Base-by-base conservation (phyloP, 2,888 invertebrate species). In the Trachelus iudaicus region DNA sequence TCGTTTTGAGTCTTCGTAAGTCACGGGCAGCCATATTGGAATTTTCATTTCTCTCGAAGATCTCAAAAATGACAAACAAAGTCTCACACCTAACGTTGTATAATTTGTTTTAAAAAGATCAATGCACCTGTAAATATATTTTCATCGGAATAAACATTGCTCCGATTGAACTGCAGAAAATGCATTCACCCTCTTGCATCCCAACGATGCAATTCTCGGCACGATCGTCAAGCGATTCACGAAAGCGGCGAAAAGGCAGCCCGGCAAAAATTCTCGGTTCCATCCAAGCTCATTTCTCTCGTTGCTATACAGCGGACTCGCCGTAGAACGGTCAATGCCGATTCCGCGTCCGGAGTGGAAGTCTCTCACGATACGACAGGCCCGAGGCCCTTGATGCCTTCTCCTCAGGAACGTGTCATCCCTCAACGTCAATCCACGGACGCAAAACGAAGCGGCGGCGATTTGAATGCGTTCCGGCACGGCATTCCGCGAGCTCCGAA, bases 361-460 rank as follows among this genome's bases (percentile, higher is more conserved):
- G 83, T 85, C 85, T 85, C 85, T 85, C 85, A 87, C 84, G 87
- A 86, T 84, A 84, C 83, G 74, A 74, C 74, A 74, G 74, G 23
- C 37, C 56, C 23, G 30, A 34, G 33, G 12, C 74, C 35, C 74
- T 35, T 74, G 82, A 85, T 81, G 85, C 81, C 79, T 56, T 56
- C 76, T 81, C 81, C 81, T 71, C 71, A 75, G 69, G 74, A 79
- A 80, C 89, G 90, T 87, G 90, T 90, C 91, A 91, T 91, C 88
- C 90, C 88, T 91, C 91, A 91, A 91, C 88, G 91, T 91, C 91
- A 91, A 90, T 90, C 90, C 84, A 34, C 71, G 74, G 37, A 74
- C 31, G 34, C 74, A 34, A 74, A 76, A 74, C 79, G 82, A 31
- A 81, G 83, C 81, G 78, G 79, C 81, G 80, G 85, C 87, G 83